Evolutionary conservation across 1,140 invertebrate genomes (phyloP), one percentile per base, ranked within the genome.

Genomic region (Diploscapter pachys): DNA sequence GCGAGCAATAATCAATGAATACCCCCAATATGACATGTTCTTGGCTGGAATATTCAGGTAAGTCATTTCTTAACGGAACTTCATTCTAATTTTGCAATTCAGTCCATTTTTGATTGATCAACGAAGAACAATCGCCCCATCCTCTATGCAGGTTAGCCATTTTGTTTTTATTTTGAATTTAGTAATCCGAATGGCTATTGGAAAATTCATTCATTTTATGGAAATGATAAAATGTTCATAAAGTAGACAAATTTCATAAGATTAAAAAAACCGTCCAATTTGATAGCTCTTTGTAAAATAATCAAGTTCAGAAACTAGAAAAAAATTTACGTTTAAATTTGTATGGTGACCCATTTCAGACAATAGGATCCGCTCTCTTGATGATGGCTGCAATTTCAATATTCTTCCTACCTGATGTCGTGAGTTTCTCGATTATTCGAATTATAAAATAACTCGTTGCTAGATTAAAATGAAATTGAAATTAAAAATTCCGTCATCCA

Each of bases 141-240:
- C 84, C n/a, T 78, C 75, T 59, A 85, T 85, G 83, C 83, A 85
- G 74, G 81, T 81, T n/a, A 82, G 85, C 65, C 84, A 84, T 13
- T 85, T 78, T 3, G 83, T 84, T 4, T 57, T 76, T 51, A 31
- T 31, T 31, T 31, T 31, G 31, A 31, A 31, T 31, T 31, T 31
- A 31, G 63, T 13, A 9, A 59, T 11, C 13, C 13, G 57, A 13
- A 59, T 59, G 57, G 31, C 57, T 59, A 59, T 59, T 2, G 9
- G 31, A 59, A 59, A 59, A 59, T 59, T 59, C 13, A 31, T 31
- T 31, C 31, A 31, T 31, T 31, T 31, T 31, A 1, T 31, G 31
- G 1, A 31, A 31, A 31, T 31, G 31, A 31, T 31, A 31, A 31
- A 31, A 31, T 31, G 31, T 1, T 31, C 31, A 31, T 31, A 31